phyloP scores from a whole-genome alignment of 2,797 vertebrate genomes.

The Enteromius argenteus region DNA sequence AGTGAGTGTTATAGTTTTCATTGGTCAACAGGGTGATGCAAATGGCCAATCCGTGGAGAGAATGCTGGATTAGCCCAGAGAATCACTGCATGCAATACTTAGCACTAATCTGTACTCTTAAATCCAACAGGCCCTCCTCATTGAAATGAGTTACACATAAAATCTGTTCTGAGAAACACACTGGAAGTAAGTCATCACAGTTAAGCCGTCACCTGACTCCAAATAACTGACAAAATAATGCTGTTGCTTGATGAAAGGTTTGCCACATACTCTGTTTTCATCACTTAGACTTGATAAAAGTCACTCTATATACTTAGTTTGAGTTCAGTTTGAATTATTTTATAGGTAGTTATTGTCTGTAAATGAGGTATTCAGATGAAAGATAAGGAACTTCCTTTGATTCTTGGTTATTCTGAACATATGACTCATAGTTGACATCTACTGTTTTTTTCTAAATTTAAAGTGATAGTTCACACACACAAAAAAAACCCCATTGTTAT shows the following conservation, averaged over 20 bases:
- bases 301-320: neutral
- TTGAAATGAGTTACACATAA: slow-evolving; percentile 33
- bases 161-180: slow-evolving; percentile 18
- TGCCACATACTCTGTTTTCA: neutral
- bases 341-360: neutral
- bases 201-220: slow-evolving; percentile 5
- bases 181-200: slow-evolving; percentile 25
- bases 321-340: neutral
- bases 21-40: slow-evolving; percentile 19
- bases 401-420: slow-evolving; percentile 52
- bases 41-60: slow-evolving; percentile 41
- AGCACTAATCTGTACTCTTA: slow-evolving; percentile 42
- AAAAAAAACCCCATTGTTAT: neutral
- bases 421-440: slow-evolving; percentile 35
- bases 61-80: slow-evolving; percentile 43
- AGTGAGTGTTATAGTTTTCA: slow-evolving; percentile 15
- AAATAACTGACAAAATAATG: neutral
- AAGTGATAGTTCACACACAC: neutral
- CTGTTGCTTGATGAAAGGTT: neutral
- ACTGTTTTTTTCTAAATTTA: neutral
- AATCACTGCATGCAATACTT: slow-evolving; percentile 47
- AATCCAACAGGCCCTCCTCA: slow-evolving; percentile 39
- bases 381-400: slow-evolving; percentile 51
- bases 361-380: slow-evolving; percentile 24
- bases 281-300: neutral